Base-by-base conservation (phyloP, 2,113 vertebrate species). In the Pelecanus crispus region DNA sequence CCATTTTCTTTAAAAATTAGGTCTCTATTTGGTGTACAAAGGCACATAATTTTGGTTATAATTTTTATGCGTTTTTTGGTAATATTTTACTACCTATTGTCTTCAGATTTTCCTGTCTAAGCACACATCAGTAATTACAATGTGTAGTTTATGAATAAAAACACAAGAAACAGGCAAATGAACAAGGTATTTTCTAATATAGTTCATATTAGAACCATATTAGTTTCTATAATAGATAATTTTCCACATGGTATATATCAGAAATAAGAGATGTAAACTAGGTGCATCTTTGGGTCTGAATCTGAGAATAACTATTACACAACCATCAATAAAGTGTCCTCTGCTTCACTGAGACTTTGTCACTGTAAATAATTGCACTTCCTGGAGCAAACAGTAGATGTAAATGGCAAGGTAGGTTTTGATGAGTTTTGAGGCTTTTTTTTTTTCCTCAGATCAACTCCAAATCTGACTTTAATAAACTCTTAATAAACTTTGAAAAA, bases 401-500 rank as follows among this genome's bases (percentile, higher is more conserved):
- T 38, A 92, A 84, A 75, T 24, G 1, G 19, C 11, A 88, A 87
- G 17, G 12, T 16, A 65, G 19, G 6, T 68, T 88, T 81, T 84
- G n/a, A 55, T 67, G 36, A 86, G 14, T 63, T 80, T 75, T 65
- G 17, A 67, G 15, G 9, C 24, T 65, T 70, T 50, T 49, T 28
- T 22, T 47, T 89, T 44, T 15, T 11, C 29, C 50, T 65, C 42
- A 71, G 22, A 80, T 74, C 22, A 42, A 34, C 28, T 74, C 52
- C 47, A 93, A 81, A 72, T 78, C 42, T 59, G 21, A 92, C 17
- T 81, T 86, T 29, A 34, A 52, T 42, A 63, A 71, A 56, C 15
- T 89, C 87, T 25, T 85, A 68, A 66, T 65, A 81, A 93, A 92
- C 49, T 93, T 93, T 86, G 42, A 34, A 91, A 95, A 94, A 83